These are phyloP conservation scores for Scaptomyza pallida DNA, from an alignment of 1,140 invertebrate species.

Conservation along the genomic window DNA sequence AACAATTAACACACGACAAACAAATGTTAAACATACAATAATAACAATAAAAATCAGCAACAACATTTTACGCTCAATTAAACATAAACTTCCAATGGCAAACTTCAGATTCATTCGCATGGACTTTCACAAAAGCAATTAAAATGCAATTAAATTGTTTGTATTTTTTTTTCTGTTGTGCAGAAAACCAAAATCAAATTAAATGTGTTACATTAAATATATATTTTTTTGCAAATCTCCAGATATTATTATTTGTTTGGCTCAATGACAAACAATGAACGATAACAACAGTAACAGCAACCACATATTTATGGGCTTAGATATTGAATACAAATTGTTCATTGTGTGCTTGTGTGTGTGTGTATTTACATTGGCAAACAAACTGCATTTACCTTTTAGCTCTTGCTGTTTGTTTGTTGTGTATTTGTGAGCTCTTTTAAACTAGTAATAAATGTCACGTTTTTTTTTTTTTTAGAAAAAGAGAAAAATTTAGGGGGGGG, in stretches of 20 bases:
- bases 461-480: too few relatives aligned
- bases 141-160: conserved; percentile 67
- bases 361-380: conserved; percentile 36
- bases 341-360: too few relatives aligned
- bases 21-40: neutral
- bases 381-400: conserved; percentile 39
- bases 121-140: conserved; percentile 47
- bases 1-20: conserved; percentile 4
- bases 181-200: conserved; percentile 41
- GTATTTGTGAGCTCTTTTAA: conserved; percentile 22
- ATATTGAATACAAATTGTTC: conserved; percentile 37
- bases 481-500: too few relatives aligned
- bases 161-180: conserved; percentile 6
- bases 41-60: conserved; percentile 13
- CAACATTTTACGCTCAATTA: conserved; percentile 51
- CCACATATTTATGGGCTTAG: conserved; percentile 28
- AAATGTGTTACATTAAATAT: conserved; percentile 30
- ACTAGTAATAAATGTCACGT: too few relatives aligned
- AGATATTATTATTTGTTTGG: neutral
- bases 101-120: neutral
- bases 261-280: conserved; percentile 12
- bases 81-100: conserved; percentile 22
- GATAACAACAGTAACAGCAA: neutral
- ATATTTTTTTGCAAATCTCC: neutral
- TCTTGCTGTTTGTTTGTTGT: conserved; percentile 16